Conservation (phyloP, 2,888 invertebrate species). For the Oxycera nigricornis region DNA sequence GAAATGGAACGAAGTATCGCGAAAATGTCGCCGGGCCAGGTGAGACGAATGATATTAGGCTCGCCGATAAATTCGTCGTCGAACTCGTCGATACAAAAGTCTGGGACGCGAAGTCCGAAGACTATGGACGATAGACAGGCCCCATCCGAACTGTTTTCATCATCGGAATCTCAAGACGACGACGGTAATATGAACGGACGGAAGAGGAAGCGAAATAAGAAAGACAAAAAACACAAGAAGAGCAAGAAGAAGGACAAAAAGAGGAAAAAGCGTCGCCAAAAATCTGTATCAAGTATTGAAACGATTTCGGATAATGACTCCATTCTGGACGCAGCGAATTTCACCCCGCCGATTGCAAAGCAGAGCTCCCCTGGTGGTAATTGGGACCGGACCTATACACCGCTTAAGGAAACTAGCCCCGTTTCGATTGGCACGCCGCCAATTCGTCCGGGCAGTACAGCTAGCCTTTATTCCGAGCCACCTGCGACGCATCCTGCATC, state of each 20-base stretch:
- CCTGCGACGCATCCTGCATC: not conserved
- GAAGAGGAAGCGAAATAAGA: constrained; percentile 63
- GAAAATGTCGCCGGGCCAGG: constrained; percentile 54
- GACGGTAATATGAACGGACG: constrained; percentile 65
- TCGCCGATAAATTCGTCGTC: constrained; percentile 54
- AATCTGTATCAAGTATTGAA: constrained; percentile 73
- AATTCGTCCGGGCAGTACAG: constrained; percentile 54
- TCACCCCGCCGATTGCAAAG: constrained; percentile 57
- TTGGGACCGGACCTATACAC: constrained; percentile 50
- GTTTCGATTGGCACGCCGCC: constrained; percentile 59
- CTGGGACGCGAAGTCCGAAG: constrained; percentile 41
- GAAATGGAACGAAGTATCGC: constrained; percentile 52
- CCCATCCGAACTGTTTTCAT: constrained; percentile 52
- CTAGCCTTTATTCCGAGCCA: constrained; percentile 47
- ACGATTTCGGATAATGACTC: constrained; percentile 68
- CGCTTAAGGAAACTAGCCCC: constrained; percentile 57
- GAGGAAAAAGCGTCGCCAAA: constrained; percentile 70
- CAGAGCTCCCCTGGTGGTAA: constrained; percentile 38
- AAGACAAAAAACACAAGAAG: constrained; percentile 69
- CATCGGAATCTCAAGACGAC: constrained; percentile 50
- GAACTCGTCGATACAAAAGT: constrained; percentile 47
- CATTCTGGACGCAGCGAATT: constrained; percentile 56
- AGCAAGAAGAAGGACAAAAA: constrained; percentile 79
- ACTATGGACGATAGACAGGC: constrained; percentile 32
- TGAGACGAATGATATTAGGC: constrained; percentile 55